Evolutionary conservation across 2,113 vertebrate species (phyloP).

Genomic region (Dasyprocta punctata): DNA sequence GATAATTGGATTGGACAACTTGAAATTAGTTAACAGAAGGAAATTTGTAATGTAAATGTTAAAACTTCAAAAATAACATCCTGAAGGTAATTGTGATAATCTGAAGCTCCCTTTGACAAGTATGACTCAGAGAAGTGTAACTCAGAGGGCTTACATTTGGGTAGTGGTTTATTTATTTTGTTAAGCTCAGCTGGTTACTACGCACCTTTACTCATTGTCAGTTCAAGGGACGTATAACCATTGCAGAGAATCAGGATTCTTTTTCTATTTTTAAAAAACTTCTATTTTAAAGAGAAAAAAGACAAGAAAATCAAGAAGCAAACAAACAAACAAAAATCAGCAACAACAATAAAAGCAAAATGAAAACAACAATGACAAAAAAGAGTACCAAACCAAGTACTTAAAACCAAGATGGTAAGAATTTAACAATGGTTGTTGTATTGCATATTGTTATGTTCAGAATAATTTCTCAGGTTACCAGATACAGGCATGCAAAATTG

Average conservation of each 20-base stretch:
- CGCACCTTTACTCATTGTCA: background rate
- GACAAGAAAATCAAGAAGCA: too few species aligned
- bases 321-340: too few species aligned
- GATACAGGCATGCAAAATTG: too few species aligned
- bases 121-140: background rate
- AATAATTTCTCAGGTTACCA: too few species aligned
- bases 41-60: background rate
- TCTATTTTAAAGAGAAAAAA: too few species aligned
- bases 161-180: background rate
- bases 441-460: too few species aligned
- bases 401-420: too few species aligned
- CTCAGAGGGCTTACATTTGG: background rate
- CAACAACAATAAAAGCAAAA: too few species aligned
- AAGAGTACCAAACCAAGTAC: too few species aligned
- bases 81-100: background rate
- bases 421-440: too few species aligned
- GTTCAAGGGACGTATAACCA: background rate
- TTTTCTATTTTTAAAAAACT: too few species aligned
- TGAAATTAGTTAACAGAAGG: constrained; percentile 34
- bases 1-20: background rate
- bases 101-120: background rate
- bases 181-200: background rate
- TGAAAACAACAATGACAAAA: too few species aligned
- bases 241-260: background rate
- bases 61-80: background rate